Conservation (phyloP, 2,113 vertebrate genomes). For the Todiramphus saurophagus region DNA sequence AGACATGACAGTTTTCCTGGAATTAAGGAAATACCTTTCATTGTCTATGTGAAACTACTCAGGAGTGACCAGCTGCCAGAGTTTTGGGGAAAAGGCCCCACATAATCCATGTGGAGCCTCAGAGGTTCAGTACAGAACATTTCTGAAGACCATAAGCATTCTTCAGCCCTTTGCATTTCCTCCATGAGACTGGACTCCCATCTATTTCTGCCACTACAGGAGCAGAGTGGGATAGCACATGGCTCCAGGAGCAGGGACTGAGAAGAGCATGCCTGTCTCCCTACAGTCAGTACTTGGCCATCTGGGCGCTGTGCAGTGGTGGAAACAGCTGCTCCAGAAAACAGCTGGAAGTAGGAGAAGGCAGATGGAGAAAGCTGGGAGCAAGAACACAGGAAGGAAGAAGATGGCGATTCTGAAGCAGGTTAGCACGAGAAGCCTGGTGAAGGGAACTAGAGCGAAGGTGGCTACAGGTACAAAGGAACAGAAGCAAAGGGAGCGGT, state of each 20-base stretch:
- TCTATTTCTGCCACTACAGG: neutral
- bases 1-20: neutral
- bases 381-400: neutral
- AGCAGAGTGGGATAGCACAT: neutral
- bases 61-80: neutral
- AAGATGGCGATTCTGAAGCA: neutral
- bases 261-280: neutral
- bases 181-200: neutral
- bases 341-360: slow-evolving; percentile 23
- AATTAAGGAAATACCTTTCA: neutral
- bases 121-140: neutral
- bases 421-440: neutral
- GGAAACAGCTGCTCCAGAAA: neutral
- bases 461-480: neutral
- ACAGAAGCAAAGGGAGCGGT: neutral
- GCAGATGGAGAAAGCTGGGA: neutral
- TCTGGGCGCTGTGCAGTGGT: neutral
- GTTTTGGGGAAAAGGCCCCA: neutral
- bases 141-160: neutral
- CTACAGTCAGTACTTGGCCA: neutral
- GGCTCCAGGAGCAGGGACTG: neutral
- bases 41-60: neutral
- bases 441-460: neutral
- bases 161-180: neutral
- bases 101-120: neutral